Evolutionary conservation across 2,113 vertebrate species (phyloP).

Genomic region (Riparia riparia): DNA sequence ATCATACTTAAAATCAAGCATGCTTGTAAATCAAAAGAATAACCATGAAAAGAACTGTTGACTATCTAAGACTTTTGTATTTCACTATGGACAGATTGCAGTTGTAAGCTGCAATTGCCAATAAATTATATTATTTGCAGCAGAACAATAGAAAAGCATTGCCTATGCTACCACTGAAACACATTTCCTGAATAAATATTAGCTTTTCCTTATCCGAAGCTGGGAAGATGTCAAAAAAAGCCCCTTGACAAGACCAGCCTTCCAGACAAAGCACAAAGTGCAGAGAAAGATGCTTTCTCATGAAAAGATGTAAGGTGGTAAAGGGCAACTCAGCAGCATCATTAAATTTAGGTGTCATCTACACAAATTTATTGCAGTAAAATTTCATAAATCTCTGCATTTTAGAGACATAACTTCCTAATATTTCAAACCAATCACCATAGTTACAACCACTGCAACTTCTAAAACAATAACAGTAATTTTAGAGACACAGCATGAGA

Average conservation of each 20-base stretch:
- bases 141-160: background rate
- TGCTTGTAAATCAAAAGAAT: background rate
- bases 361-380: background rate
- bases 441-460: background rate
- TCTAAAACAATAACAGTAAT: background rate
- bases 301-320: background rate
- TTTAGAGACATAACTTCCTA: background rate
- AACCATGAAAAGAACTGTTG: background rate
- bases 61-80: background rate
- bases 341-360: background rate
- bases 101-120: background rate
- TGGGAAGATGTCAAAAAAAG: background rate
- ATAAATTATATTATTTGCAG: background rate
- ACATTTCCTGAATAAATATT: background rate
- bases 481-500: background rate
- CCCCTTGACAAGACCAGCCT: background rate
- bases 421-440: background rate
- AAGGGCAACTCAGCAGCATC: background rate
- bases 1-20: background rate
- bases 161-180: background rate
- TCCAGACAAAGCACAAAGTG: background rate
- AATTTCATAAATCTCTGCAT: background rate
- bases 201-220: background rate
- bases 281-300: background rate
- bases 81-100: background rate